Conservation (phyloP, 1,140 invertebrate genomes). For the Hyles euphorbiae region DNA sequence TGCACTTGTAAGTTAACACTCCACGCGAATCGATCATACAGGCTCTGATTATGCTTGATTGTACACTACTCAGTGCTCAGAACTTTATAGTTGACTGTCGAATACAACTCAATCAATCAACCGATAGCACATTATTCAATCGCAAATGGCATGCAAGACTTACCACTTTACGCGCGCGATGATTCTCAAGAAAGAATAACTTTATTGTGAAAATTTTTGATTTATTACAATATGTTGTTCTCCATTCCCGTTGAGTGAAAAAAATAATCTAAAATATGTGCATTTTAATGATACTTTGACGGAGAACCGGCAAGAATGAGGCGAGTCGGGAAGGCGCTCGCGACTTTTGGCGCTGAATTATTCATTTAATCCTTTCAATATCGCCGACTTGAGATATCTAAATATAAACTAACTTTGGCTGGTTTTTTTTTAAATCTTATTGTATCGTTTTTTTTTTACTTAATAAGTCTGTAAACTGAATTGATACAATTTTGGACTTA, state of each 20-base stretch:
- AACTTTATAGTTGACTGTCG: background rate
- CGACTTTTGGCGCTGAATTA: slow-evolving; percentile 41
- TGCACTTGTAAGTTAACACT: slow-evolving; percentile 14
- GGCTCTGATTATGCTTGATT: slow-evolving; percentile 9
- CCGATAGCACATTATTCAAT: too few species aligned
- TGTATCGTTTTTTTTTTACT: slow-evolving; percentile 18
- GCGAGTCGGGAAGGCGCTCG: slow-evolving; percentile 25
- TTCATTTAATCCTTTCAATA: slow-evolving; percentile 53
- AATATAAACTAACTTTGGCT: slow-evolving; percentile 23
- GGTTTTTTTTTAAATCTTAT: slow-evolving; percentile 25
- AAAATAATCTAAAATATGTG: slow-evolving; percentile 39
- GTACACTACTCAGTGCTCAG: too few species aligned
- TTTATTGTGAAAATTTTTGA: too few species aligned
- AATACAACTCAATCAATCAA: background rate
- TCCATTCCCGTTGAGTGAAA: slow-evolving; percentile 16
- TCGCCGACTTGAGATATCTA: slow-evolving; percentile 29
- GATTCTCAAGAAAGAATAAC: too few species aligned
- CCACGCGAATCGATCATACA: slow-evolving; percentile 12
- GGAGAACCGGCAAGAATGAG: slow-evolving; percentile 29
- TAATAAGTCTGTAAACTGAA: too few species aligned
- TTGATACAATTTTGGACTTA: too few species aligned
- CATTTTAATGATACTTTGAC: slow-evolving; percentile 42
- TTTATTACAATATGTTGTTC: slow-evolving; percentile 10
- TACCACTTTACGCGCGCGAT: too few species aligned
- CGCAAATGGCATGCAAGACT: too few species aligned